phyloP scores from a whole-genome alignment of 2,888 invertebrate species.

The Bugulina stolonifera region DNA sequence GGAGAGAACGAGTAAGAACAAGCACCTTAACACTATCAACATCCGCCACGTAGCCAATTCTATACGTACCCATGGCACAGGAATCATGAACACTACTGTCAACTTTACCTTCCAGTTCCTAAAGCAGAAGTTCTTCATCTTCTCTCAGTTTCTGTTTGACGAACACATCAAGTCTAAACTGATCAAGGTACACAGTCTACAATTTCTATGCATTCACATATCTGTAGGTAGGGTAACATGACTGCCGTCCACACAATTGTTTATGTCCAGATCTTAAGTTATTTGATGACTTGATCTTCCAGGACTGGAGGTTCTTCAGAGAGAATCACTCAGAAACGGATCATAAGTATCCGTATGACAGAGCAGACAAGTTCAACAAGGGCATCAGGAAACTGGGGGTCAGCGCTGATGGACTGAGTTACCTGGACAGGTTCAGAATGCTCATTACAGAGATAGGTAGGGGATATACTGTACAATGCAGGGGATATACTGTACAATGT shows the following conservation, averaged over 20 bases:
- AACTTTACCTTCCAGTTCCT: constrained; percentile 70
- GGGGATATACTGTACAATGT: too few relatives aligned
- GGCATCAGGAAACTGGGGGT: constrained; percentile 78
- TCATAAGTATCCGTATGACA: constrained; percentile 70
- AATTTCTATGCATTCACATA: constrained; percentile 12
- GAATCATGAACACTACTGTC: constrained; percentile 89
- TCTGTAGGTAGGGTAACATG: not conserved
- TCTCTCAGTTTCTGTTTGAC: constrained; percentile 94
- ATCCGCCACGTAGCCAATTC: constrained; percentile 94
- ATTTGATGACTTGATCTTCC: constrained; percentile 29
- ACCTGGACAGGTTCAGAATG: constrained; percentile 84
- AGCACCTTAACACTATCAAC: constrained; percentile 88
- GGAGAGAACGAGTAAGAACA: constrained; percentile 82
- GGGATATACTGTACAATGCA: too few relatives aligned
- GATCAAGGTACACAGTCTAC: constrained; percentile 69
- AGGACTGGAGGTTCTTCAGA: constrained; percentile 73
- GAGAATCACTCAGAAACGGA: constrained; percentile 65
- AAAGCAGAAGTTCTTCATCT: constrained; percentile 81
- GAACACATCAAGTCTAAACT: constrained; percentile 94
- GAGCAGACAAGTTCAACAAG: constrained; percentile 87
- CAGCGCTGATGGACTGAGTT: constrained; percentile 74
- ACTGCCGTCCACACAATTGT: not conserved
- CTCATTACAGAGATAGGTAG: constrained; percentile 85
- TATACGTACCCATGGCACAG: constrained; percentile 89
- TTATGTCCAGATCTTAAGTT: not conserved